phyloP scores from a whole-genome alignment of 2,113 vertebrate genomes.

The Chlamydotis undulata region DNA sequence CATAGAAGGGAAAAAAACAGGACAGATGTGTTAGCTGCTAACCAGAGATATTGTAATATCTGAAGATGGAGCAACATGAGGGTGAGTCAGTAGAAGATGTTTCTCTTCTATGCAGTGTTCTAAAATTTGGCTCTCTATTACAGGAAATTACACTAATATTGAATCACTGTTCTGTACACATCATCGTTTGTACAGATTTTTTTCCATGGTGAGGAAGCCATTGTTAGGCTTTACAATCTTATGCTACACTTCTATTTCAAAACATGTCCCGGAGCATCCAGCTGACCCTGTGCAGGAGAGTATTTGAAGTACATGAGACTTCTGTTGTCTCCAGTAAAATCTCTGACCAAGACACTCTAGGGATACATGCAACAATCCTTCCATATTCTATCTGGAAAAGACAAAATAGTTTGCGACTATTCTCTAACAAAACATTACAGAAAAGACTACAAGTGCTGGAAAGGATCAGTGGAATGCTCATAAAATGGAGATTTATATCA shows the following conservation, averaged over 20 bases:
- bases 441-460: not conserved
- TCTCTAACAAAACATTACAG: not conserved
- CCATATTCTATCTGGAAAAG: not conserved
- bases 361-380: not conserved
- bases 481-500: not conserved
- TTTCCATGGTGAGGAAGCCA: not conserved
- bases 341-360: not conserved
- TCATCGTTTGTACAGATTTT: not conserved
- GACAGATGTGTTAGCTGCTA: not conserved
- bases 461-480: not conserved
- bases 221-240: not conserved
- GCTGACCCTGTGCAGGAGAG: not conserved
- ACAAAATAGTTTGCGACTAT: not conserved
- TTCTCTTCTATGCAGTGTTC: not conserved
- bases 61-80: not conserved
- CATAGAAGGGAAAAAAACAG: not conserved
- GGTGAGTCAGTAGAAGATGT: slow-evolving; percentile 15
- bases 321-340: not conserved
- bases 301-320: not conserved
- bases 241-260: not conserved
- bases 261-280: not conserved
- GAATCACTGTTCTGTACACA: not conserved
- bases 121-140: not conserved
- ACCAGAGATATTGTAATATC: not conserved
- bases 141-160: slow-evolving; percentile 27